These are phyloP conservation scores for Deladenus siricidicola DNA, from an alignment of 2,888 invertebrate species.

Conservation along the genomic window DNA sequence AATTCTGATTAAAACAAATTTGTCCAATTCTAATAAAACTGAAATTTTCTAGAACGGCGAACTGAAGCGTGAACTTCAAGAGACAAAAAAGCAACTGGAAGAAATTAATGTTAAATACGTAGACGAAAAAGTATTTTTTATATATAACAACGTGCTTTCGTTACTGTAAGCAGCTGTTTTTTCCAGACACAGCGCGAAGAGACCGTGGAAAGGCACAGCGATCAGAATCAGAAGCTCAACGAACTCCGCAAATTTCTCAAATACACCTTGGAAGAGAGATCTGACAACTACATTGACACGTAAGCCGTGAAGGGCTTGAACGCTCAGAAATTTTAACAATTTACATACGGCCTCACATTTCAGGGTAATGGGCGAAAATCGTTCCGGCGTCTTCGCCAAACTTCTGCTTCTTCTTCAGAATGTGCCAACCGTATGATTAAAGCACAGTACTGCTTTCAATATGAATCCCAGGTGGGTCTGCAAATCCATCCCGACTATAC, in stretches of 20 bases:
- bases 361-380: conserved; percentile 19
- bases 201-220: conserved; percentile 6
- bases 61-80: conserved; percentile 4
- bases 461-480: too few species aligned
- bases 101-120: not conserved
- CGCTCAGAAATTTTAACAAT: too few species aligned
- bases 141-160: not conserved
- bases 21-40: too few species aligned
- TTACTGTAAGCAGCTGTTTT: not conserved
- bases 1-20: too few species aligned
- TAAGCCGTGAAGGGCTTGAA: too few species aligned
- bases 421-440: conserved; percentile 11
- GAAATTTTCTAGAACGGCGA: conserved; percentile 9
- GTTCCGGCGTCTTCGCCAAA: conserved; percentile 22
- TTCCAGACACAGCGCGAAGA: conserved; percentile 7
- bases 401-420: conserved; percentile 13
- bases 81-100: conserved; percentile 12
- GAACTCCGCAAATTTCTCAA: conserved; percentile 19
- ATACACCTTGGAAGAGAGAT: conserved; percentile 21
- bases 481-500: too few species aligned
- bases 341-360: not conserved
- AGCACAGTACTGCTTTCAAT: too few species aligned
- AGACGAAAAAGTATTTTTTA: not conserved
- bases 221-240: conserved; percentile 18
- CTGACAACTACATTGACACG: conserved; percentile 26